Conservation (phyloP, 2,888 invertebrate species). For the Polyommatus iphigenia region DNA sequence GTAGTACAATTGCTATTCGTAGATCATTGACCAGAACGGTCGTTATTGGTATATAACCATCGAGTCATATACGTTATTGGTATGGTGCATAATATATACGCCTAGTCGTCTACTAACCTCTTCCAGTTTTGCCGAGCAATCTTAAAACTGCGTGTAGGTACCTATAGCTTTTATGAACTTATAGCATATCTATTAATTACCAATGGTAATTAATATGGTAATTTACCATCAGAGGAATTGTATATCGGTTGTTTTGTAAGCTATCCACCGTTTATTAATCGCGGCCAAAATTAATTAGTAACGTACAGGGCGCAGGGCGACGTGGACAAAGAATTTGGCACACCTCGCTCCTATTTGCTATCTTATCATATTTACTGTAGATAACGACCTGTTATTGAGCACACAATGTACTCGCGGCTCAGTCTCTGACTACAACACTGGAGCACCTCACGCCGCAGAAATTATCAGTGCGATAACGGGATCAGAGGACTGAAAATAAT, state of each 20-base stretch:
- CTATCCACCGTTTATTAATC: neutral
- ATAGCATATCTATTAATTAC: too few species aligned
- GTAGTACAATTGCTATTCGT: too few species aligned
- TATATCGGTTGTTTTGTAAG: neutral
- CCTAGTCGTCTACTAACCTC: too few species aligned
- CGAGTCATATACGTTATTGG: too few species aligned
- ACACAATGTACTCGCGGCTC: conserved; percentile 62
- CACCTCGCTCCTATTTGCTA: conserved; percentile 76
- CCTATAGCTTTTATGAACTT: too few species aligned
- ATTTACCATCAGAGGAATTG: too few species aligned
- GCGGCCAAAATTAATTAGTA: conserved; percentile 29
- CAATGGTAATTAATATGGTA: too few species aligned
- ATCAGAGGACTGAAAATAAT: conserved; percentile 52
- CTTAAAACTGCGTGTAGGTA: too few species aligned
- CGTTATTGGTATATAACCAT: too few species aligned
- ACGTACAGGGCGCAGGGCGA: conserved; percentile 45
- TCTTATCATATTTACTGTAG: conserved; percentile 72
- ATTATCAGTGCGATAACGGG: conserved; percentile 53
- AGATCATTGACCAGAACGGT: too few species aligned
- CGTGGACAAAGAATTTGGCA: conserved; percentile 77
- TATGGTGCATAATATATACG: too few species aligned
- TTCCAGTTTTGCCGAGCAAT: too few species aligned
- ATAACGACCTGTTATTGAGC: conserved; percentile 71
- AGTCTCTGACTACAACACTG: conserved; percentile 63
- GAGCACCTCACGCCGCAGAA: conserved; percentile 63